Conservation (phyloP, 2,797 vertebrate species). For the Hydrocynus forskahlii region DNA sequence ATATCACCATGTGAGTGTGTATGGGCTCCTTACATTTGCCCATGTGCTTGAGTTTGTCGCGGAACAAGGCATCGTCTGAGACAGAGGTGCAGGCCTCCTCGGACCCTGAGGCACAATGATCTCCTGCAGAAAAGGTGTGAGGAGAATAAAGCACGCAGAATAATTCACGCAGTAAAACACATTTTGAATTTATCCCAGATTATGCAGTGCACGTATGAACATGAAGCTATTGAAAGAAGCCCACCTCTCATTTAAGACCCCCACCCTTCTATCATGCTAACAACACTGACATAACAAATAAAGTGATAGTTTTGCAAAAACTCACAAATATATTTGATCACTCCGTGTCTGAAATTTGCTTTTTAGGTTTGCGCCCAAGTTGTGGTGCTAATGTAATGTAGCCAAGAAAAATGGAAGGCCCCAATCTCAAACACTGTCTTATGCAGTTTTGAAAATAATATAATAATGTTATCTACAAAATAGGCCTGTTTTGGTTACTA, state of each 20-base stretch:
- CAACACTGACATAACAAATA: not conserved
- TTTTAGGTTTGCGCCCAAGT: no score
- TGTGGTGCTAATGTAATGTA: no score
- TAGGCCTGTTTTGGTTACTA: no score
- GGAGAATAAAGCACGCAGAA: not conserved
- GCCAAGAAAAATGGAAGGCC: no score
- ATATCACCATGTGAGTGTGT: not conserved
- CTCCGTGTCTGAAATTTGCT: no score
- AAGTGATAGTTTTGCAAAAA: not conserved
- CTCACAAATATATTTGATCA: no score
- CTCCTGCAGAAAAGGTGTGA: slow-evolving; percentile 63
- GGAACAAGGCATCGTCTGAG: slow-evolving; percentile 88
- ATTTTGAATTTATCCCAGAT: not conserved
- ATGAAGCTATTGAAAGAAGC: not conserved
- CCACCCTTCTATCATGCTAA: not conserved
- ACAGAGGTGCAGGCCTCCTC: slow-evolving; percentile 72
- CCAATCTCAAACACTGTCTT: no score
- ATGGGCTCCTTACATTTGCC: slow-evolving; percentile 82
- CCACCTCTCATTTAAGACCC: not conserved
- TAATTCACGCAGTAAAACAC: not conserved
- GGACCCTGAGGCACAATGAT: slow-evolving; percentile 63
- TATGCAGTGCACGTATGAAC: not conserved
- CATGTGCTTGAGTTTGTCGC: slow-evolving; percentile 89
- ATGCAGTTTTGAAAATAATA: no score
- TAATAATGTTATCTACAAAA: no score